Base-by-base conservation (phyloP, 2,113 vertebrate genomes). In the Oostethus manadensis region DNA sequence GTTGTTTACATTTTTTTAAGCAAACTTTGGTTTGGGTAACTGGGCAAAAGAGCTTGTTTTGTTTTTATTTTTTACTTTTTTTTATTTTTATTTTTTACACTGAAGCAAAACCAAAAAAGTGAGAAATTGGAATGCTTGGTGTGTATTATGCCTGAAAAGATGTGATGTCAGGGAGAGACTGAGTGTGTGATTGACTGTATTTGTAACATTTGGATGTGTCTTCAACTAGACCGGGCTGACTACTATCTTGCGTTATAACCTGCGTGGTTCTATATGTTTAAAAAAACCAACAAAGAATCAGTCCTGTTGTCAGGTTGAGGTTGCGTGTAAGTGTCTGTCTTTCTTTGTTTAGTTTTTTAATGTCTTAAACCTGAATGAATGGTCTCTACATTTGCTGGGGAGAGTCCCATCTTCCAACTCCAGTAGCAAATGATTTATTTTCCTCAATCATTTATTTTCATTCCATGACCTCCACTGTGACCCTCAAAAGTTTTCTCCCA, bases 51-150 rank as follows among this genome's bases (percentile, higher is more conserved):
- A 57, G 29, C 44, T 51, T 17, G 50, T 20, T 21, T 51, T 17
- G 50, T 20, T 21, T 62, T 58, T 53, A 51, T 26, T 74, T 58
- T 35, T 20, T 13, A 13, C 1, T 44, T 66, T 50, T 46, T 62
- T 33, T 49, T 65, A 76, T 67, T 80, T 86, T 88, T 83, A 88
- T 77, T 84, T 85, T 84, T 84, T 72, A 81, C 63, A 77, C 69
- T 80, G 79, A 88, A 82, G 71, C 81, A 81, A 87, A 89, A 87
- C 86, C 84, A 88, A 88, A 88, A 85, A 81, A 81, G 68, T 14
- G 20, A 8, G 38, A 42, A 42, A 42, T 14, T 67, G 64, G 64
- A 56, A 64, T 65, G 80, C 70, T 29, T 51, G 20, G 40, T 42
- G 68, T 74, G 63, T 50, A 61, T 35, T 17, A n/a, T 21, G 16